Evolutionary conservation across 2,113 vertebrate genomes (phyloP).

Genomic region (Vireo altiloquus): DNA sequence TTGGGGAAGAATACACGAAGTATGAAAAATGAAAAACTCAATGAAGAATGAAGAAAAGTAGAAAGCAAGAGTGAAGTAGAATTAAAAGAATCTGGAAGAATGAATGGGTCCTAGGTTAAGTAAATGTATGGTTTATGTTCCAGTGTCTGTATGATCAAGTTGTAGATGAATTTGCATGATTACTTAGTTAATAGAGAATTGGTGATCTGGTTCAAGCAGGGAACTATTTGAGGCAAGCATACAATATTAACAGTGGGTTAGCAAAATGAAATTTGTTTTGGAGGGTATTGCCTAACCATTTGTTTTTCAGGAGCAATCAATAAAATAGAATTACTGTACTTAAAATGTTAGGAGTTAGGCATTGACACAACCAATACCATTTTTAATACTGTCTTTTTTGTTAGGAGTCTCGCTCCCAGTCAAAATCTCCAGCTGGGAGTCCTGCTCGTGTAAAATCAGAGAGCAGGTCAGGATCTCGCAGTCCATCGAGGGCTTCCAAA

Average conservation of each 20-base stretch:
- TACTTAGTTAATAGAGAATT: slow-evolving; percentile 84
- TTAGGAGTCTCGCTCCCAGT: slow-evolving; percentile 91
- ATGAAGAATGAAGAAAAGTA: slow-evolving; percentile 98
- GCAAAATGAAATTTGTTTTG: slow-evolving; percentile 79
- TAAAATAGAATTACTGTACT: slow-evolving; percentile 78
- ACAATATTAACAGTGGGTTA: slow-evolving; percentile 82
- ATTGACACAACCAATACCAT: slow-evolving; percentile 78
- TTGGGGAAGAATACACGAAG: slow-evolving; percentile 93
- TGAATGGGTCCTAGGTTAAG: slow-evolving; percentile 99
- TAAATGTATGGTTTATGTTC: slow-evolving; percentile 97
- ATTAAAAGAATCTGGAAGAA: slow-evolving; percentile 98
- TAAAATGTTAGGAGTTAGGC: slow-evolving; percentile 82
- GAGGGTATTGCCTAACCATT: slow-evolving; percentile 82
- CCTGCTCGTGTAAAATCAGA: slow-evolving; percentile 87
- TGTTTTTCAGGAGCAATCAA: slow-evolving; percentile 84
- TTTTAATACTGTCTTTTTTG: slow-evolving; percentile 83
- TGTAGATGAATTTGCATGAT: slow-evolving; percentile 92
- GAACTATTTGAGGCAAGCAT: slow-evolving; percentile 79
- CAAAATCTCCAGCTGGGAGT: slow-evolving; percentile 90
- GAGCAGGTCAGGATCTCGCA: slow-evolving; percentile 89
- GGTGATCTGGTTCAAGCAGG: slow-evolving; percentile 85
- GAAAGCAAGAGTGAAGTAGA: slow-evolving; percentile 98
- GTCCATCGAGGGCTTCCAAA: slow-evolving; percentile 86
- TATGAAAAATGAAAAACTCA: slow-evolving; percentile 93
- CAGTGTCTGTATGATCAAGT: slow-evolving; percentile 90